Evolutionary conservation across 2,113 vertebrate species (phyloP), one percentile per base, ranked within the genome.

Genomic region (Mus spicilegus): DNA sequence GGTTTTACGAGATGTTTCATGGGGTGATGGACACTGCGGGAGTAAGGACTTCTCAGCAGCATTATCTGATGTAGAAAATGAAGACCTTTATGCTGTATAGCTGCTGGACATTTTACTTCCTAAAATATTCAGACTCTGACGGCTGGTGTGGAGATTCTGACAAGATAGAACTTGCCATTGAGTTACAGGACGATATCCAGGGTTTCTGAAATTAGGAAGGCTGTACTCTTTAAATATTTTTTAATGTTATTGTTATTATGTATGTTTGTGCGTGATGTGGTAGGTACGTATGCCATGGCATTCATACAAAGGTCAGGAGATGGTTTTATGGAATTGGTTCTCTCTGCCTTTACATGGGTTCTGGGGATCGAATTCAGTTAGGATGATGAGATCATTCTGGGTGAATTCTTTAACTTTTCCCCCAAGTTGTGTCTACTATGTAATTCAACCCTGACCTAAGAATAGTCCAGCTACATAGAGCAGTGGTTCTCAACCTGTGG

Each of bases 11-110:
- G 54, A 61, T n/a, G 49, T n/a, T 65, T 65, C 87, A 65, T 54
- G 82, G 19, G 54, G 63, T 33, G 42, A 46, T 33, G 65, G 14
- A 61, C 19, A 26, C 13, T 36, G 33, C 39, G 82, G 56, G 33
- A 94, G 80, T 90, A 80, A 49, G 58, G 65, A 72, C 33, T 4
- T 46, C 87, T 70, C 70, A 36, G 8, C 70, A n/a, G 56, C 88
- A 76, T 95, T 80, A 61, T 76, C 80, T 93, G 67, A 61, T 17
- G 87, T 92, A 61, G 69, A 88, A 75, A 73, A 75, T 58, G 70
- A 42, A 61, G n/a, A 76, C 9, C 30, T 96, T 94, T 84, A 91
- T 69, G 81, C 33, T 91, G 30, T 76, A 75, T 3, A n/a, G 85
- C 16, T 81, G 12, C 70, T 75, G 63, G 42, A 67, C 30, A 82